Base-by-base conservation (phyloP, 2,797 vertebrate genomes). In the Pempheris klunzingeri region DNA sequence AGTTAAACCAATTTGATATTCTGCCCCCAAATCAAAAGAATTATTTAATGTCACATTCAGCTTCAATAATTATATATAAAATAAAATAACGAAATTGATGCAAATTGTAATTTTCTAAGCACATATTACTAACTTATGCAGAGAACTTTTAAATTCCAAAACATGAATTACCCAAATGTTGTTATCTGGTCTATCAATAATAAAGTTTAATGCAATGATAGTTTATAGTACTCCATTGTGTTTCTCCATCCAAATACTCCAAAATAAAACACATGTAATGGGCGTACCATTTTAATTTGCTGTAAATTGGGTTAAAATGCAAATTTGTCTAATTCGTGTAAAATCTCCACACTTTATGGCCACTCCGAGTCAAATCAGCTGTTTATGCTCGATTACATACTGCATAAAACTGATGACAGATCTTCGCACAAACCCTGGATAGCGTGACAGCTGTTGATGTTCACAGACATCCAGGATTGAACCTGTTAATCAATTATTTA, bases 401-500 rank as follows among this genome's bases (percentile, higher is more conserved):
- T 49, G 39, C 26, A 30, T 41, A 30, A 58, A 77, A 66, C 10
- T 39, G 50, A 20, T 1, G 7, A 38, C 54, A 72, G 28, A 53
- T 41, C 14, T 18, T 3, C 22, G 30, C 43, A 68, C 7, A 43
- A 58, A 74, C 52, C 52, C 52, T 22, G 49, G n/a, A 82, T 79
- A 24, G 87, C 52, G 62, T 87, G 89, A 84, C 80, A 86, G 80
- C 76, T 82, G 89, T 76, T 83, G 60, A 71, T 62, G 52, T 71
- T 71, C 71, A 39, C 71, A 12, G 72, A 81, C 71, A 73, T 80
- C 64, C 59, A 77, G 53, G 62, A 76, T 26, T 88, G 47, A 90
- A 91, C 68, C 65, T 53, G 69, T 18, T 70, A 79, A 88, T 91
- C 73, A 86, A 88, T 92, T 89, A 92, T 90, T 90, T 82, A 92